A percentile compares a stretch with the other conserved stretches of the same genome.
Evolutionary conservation across 2,888 invertebrate species (phyloP).

Genomic region (Lapara coniferarum): DNA sequence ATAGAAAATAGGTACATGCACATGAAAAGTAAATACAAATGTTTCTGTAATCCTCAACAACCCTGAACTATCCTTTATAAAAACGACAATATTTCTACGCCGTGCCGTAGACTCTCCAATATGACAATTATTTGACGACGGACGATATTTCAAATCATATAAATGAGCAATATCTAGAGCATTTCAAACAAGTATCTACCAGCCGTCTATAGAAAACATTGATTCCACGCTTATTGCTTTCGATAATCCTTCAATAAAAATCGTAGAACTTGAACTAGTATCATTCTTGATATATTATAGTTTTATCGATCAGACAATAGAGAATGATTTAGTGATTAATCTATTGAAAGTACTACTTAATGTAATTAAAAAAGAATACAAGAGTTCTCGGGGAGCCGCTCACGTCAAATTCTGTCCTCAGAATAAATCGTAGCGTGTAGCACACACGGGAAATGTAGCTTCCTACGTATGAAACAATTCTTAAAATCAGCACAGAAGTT

Average conservation of each 20-base stretch:
- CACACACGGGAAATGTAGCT: too few relatives aligned
- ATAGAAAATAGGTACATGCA: neutral
- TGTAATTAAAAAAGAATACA: too few relatives aligned
- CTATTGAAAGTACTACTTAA: too few relatives aligned
- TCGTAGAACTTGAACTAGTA: neutral
- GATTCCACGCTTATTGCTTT: neutral
- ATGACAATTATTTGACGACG: too few relatives aligned
- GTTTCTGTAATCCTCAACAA: neutral
- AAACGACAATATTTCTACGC: neutral
- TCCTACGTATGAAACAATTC: too few relatives aligned
- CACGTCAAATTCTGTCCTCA: too few relatives aligned
- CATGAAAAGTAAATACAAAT: neutral
- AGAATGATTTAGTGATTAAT: neutral
- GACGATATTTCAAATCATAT: neutral
- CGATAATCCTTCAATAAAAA: neutral
- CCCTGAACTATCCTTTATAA: neutral
- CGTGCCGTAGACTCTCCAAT: neutral
- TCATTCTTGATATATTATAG: neutral
- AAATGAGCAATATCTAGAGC: neutral
- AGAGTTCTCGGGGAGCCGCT: too few relatives aligned
- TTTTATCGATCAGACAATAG: neutral
- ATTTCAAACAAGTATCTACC: neutral
- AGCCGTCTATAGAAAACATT: neutral
- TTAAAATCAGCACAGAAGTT: too few relatives aligned
- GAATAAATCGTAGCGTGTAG: too few relatives aligned